Conservation (phyloP, 2,888 invertebrate species). For the Synanthedon tipuliformis region DNA sequence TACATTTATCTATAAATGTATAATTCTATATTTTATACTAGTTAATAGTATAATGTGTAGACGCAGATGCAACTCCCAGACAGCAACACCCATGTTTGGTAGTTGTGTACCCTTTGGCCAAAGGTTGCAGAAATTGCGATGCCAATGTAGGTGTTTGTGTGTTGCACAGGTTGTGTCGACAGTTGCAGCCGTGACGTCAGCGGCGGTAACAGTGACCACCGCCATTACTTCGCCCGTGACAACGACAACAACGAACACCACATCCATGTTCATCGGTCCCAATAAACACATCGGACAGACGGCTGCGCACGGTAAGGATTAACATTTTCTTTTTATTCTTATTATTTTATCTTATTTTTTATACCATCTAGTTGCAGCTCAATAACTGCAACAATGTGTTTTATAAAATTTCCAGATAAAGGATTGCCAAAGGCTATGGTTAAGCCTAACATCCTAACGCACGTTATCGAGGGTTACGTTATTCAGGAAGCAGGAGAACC, state of each 20-base stretch:
- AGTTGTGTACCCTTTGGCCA: no score
- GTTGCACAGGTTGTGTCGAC: constrained; percentile 38
- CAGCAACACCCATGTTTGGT: no score
- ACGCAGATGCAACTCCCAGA: no score
- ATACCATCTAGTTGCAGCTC: no score
- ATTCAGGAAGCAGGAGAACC: constrained; percentile 95
- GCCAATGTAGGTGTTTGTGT: background rate
- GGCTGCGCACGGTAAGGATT: constrained; percentile 31
- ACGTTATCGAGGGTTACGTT: constrained; percentile 96
- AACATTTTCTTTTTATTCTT: constrained; percentile 1
- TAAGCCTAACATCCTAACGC: constrained; percentile 94
- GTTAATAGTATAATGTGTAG: no score
- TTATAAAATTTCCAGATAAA: constrained; percentile 33
- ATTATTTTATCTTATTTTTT: no score
- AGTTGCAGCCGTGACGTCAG: constrained; percentile 33
- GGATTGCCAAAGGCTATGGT: constrained; percentile 92
- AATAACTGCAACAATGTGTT: no score
- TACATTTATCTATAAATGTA: no score
- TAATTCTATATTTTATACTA: no score
- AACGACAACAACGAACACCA: constrained; percentile 6
- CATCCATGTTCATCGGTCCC: constrained; percentile 39
- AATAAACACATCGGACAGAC: constrained; percentile 40
- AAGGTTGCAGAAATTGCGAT: no score
- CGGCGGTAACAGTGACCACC: constrained; percentile 28
- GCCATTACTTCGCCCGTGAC: constrained; percentile 17